Evolutionary conservation across 1,140 invertebrate species (phyloP), one percentile per base, ranked within the genome.

Genomic region (Nomia melanderi): DNA sequence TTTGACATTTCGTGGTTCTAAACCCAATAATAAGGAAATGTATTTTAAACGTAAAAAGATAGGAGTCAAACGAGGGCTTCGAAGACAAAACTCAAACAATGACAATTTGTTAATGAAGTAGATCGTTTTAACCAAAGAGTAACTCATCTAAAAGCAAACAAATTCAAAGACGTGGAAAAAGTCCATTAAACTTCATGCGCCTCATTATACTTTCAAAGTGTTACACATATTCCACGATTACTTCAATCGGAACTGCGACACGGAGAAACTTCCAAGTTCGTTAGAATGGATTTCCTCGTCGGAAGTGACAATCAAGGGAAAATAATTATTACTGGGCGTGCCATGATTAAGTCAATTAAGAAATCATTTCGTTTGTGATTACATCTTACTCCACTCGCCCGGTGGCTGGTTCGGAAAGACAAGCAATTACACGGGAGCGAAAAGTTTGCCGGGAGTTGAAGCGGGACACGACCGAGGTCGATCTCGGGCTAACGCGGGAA

Each of bases 271-370:
- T 23, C 12, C 12, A 47, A 47, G 63, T 59, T 57, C 17, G 29
- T 25, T 25, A 31, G 57, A 75, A 75, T 59, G 31, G 64, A 67
- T 66, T 66, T 25, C 73, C 64, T 59, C 66, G 57, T 59, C 73
- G 73, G 14, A 25, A 23, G 50, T 44, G 27, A 60, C 20, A 59
- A 76, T 69, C 73, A 14, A 36, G 44, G 69, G 60, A 79, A 79
- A 76, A 74, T 79, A 74, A 79, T 79, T 79, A 79, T 66, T 74
- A 76, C 33, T 62, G 60, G 44, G 27, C 77, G 56, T 25, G 53
- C 62, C 62, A 67, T 79, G 73, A 83, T 83, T 83, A 83, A 84
- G 50, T 79, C 82, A 67, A 84, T 83, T 84, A 79, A 80, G 70
- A 57, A 80, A 80, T 83, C 81, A 73, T 84, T 77, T 72, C 82